phyloP scores from a whole-genome alignment of 1,140 invertebrate species.

The Plodia interpunctella region DNA sequence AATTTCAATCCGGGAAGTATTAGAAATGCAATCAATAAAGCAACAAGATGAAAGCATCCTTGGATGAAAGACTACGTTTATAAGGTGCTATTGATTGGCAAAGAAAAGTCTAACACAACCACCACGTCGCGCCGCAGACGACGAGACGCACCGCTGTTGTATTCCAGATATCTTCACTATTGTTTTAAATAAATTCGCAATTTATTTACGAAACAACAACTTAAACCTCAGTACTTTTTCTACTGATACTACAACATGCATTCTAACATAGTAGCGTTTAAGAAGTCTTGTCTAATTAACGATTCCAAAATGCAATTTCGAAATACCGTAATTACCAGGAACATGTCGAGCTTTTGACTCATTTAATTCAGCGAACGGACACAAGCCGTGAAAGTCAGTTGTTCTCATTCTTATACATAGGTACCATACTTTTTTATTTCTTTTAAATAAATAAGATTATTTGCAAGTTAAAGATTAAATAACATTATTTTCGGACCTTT shows the following conservation, averaged over 20 bases:
- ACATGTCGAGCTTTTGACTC: neutral
- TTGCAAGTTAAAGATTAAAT: neutral
- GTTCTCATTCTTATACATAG: neutral
- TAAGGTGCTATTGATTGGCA: no score
- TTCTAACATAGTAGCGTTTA: no score
- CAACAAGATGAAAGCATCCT: no score
- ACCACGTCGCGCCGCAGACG: neutral
- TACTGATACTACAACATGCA: neutral
- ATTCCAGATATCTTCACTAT: conserved; percentile 47
- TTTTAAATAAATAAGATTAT: neutral
- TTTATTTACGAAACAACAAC: conserved; percentile 9
- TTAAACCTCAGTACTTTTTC: neutral
- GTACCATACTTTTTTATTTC: neutral
- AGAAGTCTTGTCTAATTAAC: neutral
- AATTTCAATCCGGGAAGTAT: no score
- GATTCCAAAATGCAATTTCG: neutral
- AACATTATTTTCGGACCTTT: no score
- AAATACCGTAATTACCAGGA: neutral
- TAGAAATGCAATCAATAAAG: no score
- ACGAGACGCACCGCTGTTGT: conserved; percentile 23
- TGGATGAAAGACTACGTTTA: no score
- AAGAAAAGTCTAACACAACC: no score
- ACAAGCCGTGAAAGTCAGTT: neutral
- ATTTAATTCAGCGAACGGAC: conserved; percentile 2
- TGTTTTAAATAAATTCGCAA: conserved; percentile 47